These are phyloP conservation scores for Eristalis intricaria DNA, from an alignment of 2,888 invertebrate species.

Conservation along the genomic window DNA sequence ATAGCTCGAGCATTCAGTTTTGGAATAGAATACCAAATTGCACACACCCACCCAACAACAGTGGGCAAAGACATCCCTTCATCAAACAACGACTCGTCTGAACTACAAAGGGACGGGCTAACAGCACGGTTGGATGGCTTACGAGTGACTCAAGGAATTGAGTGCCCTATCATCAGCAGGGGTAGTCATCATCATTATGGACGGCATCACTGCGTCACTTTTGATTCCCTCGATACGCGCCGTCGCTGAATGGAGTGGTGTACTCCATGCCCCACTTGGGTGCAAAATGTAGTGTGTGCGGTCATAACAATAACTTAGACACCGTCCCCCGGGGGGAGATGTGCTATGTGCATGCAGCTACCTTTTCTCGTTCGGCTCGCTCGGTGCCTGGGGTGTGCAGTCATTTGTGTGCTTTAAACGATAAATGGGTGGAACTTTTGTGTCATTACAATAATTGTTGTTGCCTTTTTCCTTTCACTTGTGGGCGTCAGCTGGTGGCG, in stretches of 20 bases:
- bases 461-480: neutral
- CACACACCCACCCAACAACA: slow-evolving; percentile 29
- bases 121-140: slow-evolving; percentile 10
- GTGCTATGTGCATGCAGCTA: neutral
- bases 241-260: neutral
- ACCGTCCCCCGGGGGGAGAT: neutral
- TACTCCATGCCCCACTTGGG: neutral
- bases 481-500: neutral
- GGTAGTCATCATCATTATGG: slow-evolving; percentile 60
- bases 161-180: slow-evolving; percentile 43
- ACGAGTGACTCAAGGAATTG: slow-evolving; percentile 43
- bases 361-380: neutral
- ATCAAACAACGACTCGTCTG: slow-evolving; percentile 31
- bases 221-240: slow-evolving; percentile 32
- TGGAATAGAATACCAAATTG: slow-evolving; percentile 39
- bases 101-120: slow-evolving; percentile 40
- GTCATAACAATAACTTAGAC: slow-evolving; percentile 34
- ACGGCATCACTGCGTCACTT: slow-evolving; percentile 41
- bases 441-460: slow-evolving; percentile 43
- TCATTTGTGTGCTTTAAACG: slow-evolving; percentile 24
- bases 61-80: slow-evolving; percentile 49
- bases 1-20: neutral
- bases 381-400: slow-evolving; percentile 8
- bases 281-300: slow-evolving; percentile 8
- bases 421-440: slow-evolving; percentile 31